Percentiles rank a stretch among this genome's conserved stretches.
Conservation (phyloP, 2,113 vertebrate genomes). For the Hemibagrus wyckioides region DNA sequence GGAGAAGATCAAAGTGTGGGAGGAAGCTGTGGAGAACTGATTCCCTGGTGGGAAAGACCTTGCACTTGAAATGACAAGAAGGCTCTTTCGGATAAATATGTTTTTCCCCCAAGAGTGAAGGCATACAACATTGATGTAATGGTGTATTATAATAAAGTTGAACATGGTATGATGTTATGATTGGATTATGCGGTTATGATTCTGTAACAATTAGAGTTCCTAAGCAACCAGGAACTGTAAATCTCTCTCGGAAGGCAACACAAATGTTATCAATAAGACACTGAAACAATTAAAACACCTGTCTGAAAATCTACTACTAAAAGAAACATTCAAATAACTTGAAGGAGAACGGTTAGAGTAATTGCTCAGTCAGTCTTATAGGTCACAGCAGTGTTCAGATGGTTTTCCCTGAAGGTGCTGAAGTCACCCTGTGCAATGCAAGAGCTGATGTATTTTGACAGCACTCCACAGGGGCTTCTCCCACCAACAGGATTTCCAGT, state of each 20-base stretch:
- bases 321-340: not conserved
- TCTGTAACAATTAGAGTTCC: not conserved
- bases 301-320: not conserved
- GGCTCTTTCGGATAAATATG: constrained; percentile 19
- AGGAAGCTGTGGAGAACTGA: constrained; percentile 9
- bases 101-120: not conserved
- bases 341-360: not conserved
- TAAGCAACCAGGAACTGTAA: not conserved
- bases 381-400: not conserved
- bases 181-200: not conserved
- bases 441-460: constrained; percentile 44
- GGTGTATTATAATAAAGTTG: constrained; percentile 2
- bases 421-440: constrained; percentile 40
- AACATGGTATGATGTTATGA: not conserved
- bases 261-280: not conserved
- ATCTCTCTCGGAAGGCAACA: not conserved
- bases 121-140: not conserved
- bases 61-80: constrained; percentile 20
- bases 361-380: constrained; percentile 11
- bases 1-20: constrained; percentile 41
- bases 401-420: constrained; percentile 3
- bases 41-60: constrained; percentile 36
- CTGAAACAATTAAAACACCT: not conserved
- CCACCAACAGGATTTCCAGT: constrained; percentile 42
- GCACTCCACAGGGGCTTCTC: constrained; percentile 48